Conservation (phyloP, 2,888 invertebrate genomes). For the Caenorhabditis afra region DNA sequence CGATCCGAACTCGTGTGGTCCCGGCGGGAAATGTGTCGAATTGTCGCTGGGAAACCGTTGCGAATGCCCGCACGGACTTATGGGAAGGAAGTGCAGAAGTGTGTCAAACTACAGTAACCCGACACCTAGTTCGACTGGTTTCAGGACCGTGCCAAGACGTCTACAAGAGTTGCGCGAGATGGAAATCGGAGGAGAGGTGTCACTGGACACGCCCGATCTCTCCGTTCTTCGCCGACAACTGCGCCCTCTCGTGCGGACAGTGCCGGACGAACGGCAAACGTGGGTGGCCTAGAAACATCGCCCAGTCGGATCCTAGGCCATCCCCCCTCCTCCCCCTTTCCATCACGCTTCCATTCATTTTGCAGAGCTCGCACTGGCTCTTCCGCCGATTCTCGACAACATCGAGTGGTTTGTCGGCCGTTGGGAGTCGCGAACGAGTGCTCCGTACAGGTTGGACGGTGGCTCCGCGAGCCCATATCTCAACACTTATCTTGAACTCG, state of each 20-base stretch:
- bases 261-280: slow-evolving; percentile 69
- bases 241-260: slow-evolving; percentile 73
- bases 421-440: slow-evolving; percentile 74
- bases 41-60: slow-evolving; percentile 69
- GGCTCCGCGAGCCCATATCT: not conserved
- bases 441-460: slow-evolving; percentile 45
- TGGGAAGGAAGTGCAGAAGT: slow-evolving; percentile 75
- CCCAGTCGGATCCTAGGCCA: not conserved
- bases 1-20: slow-evolving; percentile 63
- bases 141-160: slow-evolving; percentile 79
- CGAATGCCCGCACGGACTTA: slow-evolving; percentile 72
- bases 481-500: not conserved
- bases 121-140: slow-evolving; percentile 2
- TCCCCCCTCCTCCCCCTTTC: not conserved
- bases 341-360: not conserved
- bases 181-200: slow-evolving; percentile 77
- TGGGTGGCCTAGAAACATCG: slow-evolving; percentile 3
- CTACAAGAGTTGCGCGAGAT: slow-evolving; percentile 75
- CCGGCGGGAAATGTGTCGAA: slow-evolving; percentile 65
- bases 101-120: slow-evolving; percentile 17
- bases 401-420: slow-evolving; percentile 77
- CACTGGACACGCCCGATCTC: slow-evolving; percentile 73
- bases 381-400: slow-evolving; percentile 78
- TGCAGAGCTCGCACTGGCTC: slow-evolving; percentile 70
- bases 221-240: slow-evolving; percentile 79